Percentiles rank a stretch among this genome's conserved stretches.
Conservation (phyloP, 2,113 vertebrate species). For the Pteropus alecto region DNA sequence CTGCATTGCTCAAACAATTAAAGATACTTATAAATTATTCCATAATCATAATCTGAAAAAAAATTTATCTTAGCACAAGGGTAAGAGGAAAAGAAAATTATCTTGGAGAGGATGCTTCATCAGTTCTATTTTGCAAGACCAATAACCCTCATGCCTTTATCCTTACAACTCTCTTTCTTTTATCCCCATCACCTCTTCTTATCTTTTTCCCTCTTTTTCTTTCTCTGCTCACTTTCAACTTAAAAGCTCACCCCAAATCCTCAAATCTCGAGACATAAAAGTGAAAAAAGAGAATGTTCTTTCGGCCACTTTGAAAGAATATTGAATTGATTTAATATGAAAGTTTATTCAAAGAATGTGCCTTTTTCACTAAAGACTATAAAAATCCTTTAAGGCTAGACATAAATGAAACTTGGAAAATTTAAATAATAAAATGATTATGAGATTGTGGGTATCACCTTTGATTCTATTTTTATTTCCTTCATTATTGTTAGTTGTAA, state of each 20-base stretch:
- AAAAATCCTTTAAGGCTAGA: background rate
- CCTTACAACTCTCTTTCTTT: background rate
- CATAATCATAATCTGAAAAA: conserved; percentile 61
- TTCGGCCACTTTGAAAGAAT: background rate
- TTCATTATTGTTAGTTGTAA: background rate
- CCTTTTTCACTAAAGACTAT: background rate
- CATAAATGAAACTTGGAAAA: background rate
- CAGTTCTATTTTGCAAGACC: background rate
- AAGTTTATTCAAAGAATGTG: background rate
- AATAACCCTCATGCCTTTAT: background rate
- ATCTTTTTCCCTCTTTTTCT: background rate
- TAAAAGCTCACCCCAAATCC: background rate
- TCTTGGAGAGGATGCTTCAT: background rate
- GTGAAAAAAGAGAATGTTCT: background rate
- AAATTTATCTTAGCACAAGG: conserved; percentile 34
- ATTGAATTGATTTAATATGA: background rate
- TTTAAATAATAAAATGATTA: background rate
- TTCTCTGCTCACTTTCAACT: background rate
- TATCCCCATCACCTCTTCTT: background rate
- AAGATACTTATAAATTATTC: conserved; percentile 71
- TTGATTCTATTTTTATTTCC: background rate
- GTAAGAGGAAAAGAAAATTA: background rate
- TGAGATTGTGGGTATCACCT: background rate
- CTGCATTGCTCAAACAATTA: conserved; percentile 77
- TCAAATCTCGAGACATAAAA: background rate